A percentile compares a stretch with the other conserved stretches of the same genome.
These are phyloP conservation scores for Stenolophus ochropezus DNA, from an alignment of 2,888 invertebrate genomes.

Conservation along the genomic window DNA sequence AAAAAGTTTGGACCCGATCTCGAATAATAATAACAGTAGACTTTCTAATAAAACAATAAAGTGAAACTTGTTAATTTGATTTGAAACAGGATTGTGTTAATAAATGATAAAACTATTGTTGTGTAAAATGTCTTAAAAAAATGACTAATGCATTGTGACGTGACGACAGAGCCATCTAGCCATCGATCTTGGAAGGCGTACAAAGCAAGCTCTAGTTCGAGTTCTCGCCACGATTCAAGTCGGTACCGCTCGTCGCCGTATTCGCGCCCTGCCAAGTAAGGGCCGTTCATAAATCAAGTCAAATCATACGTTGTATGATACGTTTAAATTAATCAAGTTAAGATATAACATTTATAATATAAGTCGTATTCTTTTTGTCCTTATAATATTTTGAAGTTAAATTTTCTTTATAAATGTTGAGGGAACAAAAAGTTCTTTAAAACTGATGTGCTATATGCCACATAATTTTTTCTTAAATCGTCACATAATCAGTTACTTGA, in stretches of 20 bases:
- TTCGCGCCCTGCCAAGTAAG: constrained; percentile 76
- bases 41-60: constrained; percentile 19
- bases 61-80: constrained; percentile 21
- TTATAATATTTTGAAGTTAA: constrained; percentile 3
- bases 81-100: constrained; percentile 10
- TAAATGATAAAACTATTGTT: constrained; percentile 36
- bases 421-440: neutral
- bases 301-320: constrained; percentile 50
- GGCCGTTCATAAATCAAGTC: neutral
- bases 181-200: constrained; percentile 77
- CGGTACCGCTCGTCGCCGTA: constrained; percentile 78
- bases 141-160: constrained; percentile 71
- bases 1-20: constrained; percentile 7
- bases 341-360: constrained; percentile 16
- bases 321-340: constrained; percentile 14
- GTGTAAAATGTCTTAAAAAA: constrained; percentile 38
- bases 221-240: constrained; percentile 73
- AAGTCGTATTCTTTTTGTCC: constrained; percentile 27
- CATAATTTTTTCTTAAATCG: neutral
- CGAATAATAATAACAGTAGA: constrained; percentile 20
- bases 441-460: neutral
- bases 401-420: constrained; percentile 17
- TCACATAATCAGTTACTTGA: too few relatives aligned
- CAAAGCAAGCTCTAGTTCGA: constrained; percentile 75
- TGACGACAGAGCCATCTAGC: constrained; percentile 75